Base-by-base conservation (phyloP, 1,140 invertebrate genomes). In the Megalonaias nervosa region DNA sequence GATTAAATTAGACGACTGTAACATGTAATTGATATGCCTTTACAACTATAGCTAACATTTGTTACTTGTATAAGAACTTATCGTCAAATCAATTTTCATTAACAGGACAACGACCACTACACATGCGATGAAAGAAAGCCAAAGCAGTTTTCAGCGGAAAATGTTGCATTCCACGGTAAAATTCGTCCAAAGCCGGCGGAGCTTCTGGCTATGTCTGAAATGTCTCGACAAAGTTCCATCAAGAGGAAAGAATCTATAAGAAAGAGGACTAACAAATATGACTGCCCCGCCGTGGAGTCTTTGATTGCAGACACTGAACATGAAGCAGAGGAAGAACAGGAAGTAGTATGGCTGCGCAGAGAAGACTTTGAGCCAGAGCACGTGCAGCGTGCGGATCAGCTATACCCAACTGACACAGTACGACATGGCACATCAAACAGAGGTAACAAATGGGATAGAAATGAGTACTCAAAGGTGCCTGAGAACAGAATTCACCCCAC, bases 341-440 rank as follows among this genome's bases (percentile, higher is more conserved):
- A 84, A 70, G 78, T 77, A 6, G 75, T 79, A 19, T 84, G 82
- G 82, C 68, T 84, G 67, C 64, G 74, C 19, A 65, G 72, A 48
- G 72, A 80, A 71, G 78, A 78, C 23, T 70, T 78, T 17, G 64
- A 71, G 68, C 69, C 72, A 59, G 75, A 74, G 68, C 69, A 69
- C 15, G 67, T 58, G 4, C 16, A 71, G 16, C 58, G 69, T 71
- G 55, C n/a, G 19, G 16, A 19, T 19, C 57, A 71, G 31, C 15
- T 58, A 1, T 71, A 58, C 19, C 55, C 57, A 23, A 58, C 23
- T 57, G 26, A 58, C 13, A 58, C 57, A 38, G 1, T 58, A 19
- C 55, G 59, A 67, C 72, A 56, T n/a, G 59, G 72, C 65, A 67
- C 56, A 69, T n/a, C 55, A 69, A n/a, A 58, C 56, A 26, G n/a